Conservation (phyloP, 2,113 vertebrate genomes). For the Phasianus colchicus region DNA sequence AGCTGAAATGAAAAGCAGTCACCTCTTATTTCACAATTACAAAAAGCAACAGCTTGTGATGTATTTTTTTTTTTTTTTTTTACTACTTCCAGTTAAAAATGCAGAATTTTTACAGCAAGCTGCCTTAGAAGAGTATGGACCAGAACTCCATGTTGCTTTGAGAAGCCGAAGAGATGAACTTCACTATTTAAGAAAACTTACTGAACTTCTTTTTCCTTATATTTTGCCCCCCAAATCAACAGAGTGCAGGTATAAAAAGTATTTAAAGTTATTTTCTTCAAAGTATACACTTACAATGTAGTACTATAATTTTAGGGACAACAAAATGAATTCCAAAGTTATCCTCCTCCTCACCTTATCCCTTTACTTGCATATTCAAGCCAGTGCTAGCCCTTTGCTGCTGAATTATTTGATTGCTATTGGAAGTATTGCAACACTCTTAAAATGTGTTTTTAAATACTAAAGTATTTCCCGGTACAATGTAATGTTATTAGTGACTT, state of each 20-base stretch:
- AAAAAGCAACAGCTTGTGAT: neutral
- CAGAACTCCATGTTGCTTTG: constrained; percentile 90
- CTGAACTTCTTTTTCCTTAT: constrained; percentile 91
- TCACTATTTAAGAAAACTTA: constrained; percentile 91
- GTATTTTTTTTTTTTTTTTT: constrained; percentile 39
- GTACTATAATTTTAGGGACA: neutral
- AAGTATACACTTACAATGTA: neutral
- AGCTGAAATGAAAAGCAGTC: neutral
- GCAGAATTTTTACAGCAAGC: constrained; percentile 87
- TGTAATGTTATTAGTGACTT: neutral
- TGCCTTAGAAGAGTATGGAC: constrained; percentile 91
- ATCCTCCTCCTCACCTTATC: neutral
- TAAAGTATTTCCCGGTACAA: neutral
- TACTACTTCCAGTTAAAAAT: constrained; percentile 80
- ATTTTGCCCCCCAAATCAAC: constrained; percentile 94
- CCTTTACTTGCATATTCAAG: neutral
- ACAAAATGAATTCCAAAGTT: neutral
- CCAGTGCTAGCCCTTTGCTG: neutral
- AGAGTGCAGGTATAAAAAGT: constrained; percentile 90
- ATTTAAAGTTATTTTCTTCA: neutral
- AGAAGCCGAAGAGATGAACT: constrained; percentile 91
- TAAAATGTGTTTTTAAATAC: neutral
- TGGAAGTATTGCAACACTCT: neutral
- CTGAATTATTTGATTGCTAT: neutral
- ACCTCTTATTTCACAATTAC: neutral